Conservation (phyloP, 2,113 vertebrate species). For the Actinemys pallida region DNA sequence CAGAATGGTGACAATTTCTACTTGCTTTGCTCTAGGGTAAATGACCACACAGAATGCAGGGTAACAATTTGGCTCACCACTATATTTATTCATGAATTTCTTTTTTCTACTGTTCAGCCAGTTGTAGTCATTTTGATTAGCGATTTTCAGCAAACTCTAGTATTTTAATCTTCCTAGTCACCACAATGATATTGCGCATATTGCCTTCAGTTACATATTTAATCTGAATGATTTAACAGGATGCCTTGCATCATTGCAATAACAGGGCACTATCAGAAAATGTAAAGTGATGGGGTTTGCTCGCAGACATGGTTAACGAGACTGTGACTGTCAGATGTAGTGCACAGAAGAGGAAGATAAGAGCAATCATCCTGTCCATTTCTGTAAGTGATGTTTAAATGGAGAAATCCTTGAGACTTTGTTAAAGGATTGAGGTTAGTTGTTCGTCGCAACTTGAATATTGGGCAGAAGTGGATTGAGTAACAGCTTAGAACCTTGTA, state of each 20-base stretch:
- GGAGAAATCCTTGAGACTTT: background rate
- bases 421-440: background rate
- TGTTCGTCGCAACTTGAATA: background rate
- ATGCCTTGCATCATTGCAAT: constrained; percentile 16
- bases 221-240: constrained; percentile 17
- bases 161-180: constrained; percentile 18
- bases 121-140: constrained; percentile 31
- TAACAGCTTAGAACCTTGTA: background rate
- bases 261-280: background rate
- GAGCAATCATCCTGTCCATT: constrained; percentile 20
- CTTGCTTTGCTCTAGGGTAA: background rate
- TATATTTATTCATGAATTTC: background rate
- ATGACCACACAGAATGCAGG: background rate
- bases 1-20: background rate
- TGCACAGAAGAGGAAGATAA: constrained; percentile 20
- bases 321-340: constrained; percentile 13
- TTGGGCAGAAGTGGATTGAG: background rate
- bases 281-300: constrained; percentile 10
- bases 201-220: background rate
- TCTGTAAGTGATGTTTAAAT: constrained; percentile 8
- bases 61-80: background rate
- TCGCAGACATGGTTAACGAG: constrained; percentile 35
- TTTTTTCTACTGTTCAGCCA: background rate
- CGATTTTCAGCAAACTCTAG: constrained; percentile 23
- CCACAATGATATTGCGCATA: background rate